Evolutionary conservation across 2,797 vertebrate genomes (phyloP).

Genomic region (Chiloscyllium punctatum): DNA sequence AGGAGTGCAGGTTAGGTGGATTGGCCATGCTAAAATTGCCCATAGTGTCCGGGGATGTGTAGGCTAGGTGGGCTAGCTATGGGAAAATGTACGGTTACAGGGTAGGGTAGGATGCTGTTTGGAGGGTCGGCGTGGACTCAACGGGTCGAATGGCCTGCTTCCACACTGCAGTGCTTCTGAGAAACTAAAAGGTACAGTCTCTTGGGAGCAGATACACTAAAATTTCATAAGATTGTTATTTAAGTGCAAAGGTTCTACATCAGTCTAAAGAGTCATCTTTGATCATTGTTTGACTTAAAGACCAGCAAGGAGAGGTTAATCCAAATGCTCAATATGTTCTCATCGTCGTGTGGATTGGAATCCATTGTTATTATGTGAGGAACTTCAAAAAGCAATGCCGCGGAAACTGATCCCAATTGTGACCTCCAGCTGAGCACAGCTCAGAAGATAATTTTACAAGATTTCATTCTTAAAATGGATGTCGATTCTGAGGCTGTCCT

Average conservation of each 20-base stretch:
- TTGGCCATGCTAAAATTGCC: too few relatives aligned
- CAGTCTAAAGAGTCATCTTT: background rate
- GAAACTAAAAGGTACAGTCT: background rate
- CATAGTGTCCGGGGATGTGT: too few relatives aligned
- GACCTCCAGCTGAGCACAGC: background rate
- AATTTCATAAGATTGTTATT: background rate
- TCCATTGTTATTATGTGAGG: background rate
- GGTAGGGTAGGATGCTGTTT: too few relatives aligned
- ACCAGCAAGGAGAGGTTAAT: background rate
- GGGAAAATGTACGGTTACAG: too few relatives aligned
- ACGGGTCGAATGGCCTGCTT: too few relatives aligned
- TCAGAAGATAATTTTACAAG: background rate
- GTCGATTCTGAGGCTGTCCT: background rate
- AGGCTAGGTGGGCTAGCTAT: too few relatives aligned
- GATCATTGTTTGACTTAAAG: background rate
- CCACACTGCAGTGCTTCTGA: too few relatives aligned
- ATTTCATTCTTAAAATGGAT: background rate
- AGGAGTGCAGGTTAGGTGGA: too few relatives aligned
- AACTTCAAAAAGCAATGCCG: background rate
- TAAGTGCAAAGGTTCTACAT: background rate
- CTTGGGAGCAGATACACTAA: background rate
- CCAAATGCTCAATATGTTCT: background rate
- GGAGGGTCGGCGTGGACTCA: too few relatives aligned
- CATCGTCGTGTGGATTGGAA: background rate
- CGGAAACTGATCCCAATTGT: background rate